Percentiles rank a stretch among this genome's conserved stretches.
Evolutionary conservation across 2,113 vertebrate genomes (phyloP).

Genomic region (Bubo scandiacus): DNA sequence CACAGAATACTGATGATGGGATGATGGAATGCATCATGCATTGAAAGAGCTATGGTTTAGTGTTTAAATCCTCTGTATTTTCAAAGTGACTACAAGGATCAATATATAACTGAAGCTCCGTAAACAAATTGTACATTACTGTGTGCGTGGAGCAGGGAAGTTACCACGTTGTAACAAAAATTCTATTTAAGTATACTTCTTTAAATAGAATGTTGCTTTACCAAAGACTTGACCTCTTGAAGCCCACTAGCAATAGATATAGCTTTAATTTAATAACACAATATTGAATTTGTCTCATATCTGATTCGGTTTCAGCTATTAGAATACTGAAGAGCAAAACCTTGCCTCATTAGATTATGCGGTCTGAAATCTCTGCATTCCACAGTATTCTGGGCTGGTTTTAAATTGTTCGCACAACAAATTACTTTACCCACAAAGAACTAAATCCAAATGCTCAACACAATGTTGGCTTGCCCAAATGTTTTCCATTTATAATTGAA

Average conservation of each 20-base stretch:
- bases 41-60: constrained; percentile 73
- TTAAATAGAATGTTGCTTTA: constrained; percentile 42
- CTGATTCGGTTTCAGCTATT: constrained; percentile 63
- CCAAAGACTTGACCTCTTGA: constrained; percentile 30
- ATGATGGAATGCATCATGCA: constrained; percentile 77
- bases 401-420: constrained; percentile 65
- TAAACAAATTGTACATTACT: constrained; percentile 47
- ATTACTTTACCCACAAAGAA: constrained; percentile 61
- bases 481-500: constrained; percentile 59
- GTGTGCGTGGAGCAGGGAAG: background rate
- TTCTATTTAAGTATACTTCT: background rate
- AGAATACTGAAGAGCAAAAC: constrained; percentile 57
- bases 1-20: constrained; percentile 82
- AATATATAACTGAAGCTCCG: constrained; percentile 40
- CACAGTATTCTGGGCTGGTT: constrained; percentile 41
- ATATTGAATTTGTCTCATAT: constrained; percentile 61
- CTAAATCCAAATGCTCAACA: constrained; percentile 49
- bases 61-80: constrained; percentile 69
- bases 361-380: constrained; percentile 65
- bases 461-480: constrained; percentile 47
- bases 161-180: constrained; percentile 10
- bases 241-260: constrained; percentile 34
- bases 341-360: constrained; percentile 56
- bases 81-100: constrained; percentile 62
- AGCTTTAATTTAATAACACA: constrained; percentile 54